A percentile compares a stretch with the other conserved stretches of the same genome.
phyloP scores from a whole-genome alignment of 2,888 invertebrate species.

The Drosophila aldrichi region DNA sequence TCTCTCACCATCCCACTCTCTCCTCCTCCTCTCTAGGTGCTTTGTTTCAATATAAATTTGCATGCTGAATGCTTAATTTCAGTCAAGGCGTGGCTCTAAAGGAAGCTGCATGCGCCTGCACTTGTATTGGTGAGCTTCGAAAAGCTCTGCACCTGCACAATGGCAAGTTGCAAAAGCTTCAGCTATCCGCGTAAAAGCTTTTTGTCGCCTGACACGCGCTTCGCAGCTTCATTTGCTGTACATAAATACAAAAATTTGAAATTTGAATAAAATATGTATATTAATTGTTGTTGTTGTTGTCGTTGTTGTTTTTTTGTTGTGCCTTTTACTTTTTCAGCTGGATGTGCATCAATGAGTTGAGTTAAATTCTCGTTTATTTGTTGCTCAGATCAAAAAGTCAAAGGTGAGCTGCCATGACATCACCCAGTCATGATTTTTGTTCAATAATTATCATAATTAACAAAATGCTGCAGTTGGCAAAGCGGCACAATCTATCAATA shows the following conservation, averaged over 20 bases:
- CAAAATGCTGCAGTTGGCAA: conserved; percentile 31
- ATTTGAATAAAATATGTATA: conserved; percentile 3
- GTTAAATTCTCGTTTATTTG: conserved; percentile 62
- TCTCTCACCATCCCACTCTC: not conserved
- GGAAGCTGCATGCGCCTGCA: conserved; percentile 13
- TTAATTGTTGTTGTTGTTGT: not conserved
- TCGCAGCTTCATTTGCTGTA: not conserved
- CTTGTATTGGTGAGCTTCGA: conserved; percentile 32
- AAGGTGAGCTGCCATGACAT: conserved; percentile 69
- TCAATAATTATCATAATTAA: conserved; percentile 26
- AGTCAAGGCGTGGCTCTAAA: conserved; percentile 11
- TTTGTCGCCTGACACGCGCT: not conserved
- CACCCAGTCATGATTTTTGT: conserved; percentile 30
- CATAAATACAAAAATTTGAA: not conserved
- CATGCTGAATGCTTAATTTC: conserved; percentile 76
- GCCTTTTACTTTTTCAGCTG: conserved; percentile 54
- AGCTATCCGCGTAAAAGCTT: not conserved
- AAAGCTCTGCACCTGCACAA: conserved; percentile 6
- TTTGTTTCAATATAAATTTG: conserved; percentile 74
- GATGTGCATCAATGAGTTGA: not conserved
- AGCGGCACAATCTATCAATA: conserved; percentile 34
- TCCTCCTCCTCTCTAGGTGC: conserved; percentile 13
- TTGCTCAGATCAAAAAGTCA: conserved; percentile 60
- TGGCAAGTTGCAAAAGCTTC: not conserved
- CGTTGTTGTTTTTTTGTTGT: conserved; percentile 18